These are phyloP conservation scores for Turnix velox DNA, from an alignment of 2,113 vertebrate genomes.

Conservation along the genomic window DNA sequence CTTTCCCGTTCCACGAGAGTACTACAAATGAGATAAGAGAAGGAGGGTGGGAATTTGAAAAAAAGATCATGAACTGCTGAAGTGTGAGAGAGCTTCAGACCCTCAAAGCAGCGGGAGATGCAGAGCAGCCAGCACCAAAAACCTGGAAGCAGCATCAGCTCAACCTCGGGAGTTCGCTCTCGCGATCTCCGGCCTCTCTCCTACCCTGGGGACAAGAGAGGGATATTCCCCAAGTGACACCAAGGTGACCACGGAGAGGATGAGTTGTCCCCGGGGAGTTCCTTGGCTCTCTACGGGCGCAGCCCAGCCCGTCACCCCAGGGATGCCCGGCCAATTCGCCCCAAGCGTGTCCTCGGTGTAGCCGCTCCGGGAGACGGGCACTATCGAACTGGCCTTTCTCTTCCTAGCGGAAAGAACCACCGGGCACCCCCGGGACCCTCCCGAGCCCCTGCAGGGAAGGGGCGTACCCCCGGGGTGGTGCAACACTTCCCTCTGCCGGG, in stretches of 20 bases:
- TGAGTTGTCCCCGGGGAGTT: fast-evolving
- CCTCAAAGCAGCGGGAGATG: no score
- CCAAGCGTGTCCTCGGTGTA: background rate
- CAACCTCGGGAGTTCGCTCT: background rate
- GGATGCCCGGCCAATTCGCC: background rate
- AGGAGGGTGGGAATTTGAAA: background rate
- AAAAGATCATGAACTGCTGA: background rate
- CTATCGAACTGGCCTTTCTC: background rate
- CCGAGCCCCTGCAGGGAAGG: background rate
- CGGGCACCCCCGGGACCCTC: background rate
- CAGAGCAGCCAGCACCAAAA: background rate
- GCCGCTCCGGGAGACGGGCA: background rate
- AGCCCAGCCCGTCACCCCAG: fast-evolving
- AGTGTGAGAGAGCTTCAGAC: background rate
- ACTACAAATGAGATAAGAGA: background rate
- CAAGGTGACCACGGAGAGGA: fast-evolving
- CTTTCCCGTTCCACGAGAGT: background rate
- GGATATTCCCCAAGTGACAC: background rate
- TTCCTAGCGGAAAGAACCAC: no score
- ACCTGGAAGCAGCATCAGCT: background rate
- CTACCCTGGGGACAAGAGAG: background rate
- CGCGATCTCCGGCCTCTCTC: background rate
- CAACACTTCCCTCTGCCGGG: constrained; percentile 13
- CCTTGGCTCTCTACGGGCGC: background rate
- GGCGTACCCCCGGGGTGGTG: background rate